A percentile compares a stretch with the other conserved stretches of the same genome.
These are phyloP conservation scores for Gorsachius goisagi DNA, from an alignment of 2,113 vertebrate species.

Conservation along the genomic window DNA sequence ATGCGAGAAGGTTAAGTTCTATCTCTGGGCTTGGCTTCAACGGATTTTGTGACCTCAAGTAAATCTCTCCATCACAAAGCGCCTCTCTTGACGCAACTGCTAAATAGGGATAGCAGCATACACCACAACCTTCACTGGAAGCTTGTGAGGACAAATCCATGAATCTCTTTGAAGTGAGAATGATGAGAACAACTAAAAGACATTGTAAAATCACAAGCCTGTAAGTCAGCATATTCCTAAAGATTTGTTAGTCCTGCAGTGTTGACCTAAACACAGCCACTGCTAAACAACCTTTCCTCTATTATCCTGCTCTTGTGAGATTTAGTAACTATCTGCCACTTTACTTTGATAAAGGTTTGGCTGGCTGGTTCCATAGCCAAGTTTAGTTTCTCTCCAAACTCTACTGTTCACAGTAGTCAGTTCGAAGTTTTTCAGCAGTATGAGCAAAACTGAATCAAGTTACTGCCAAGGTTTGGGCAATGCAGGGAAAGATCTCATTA, in stretches of 20 bases:
- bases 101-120: not conserved
- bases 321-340: not conserved
- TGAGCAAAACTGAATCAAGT: not conserved
- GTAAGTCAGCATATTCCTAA: not conserved
- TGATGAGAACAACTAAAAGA: not conserved
- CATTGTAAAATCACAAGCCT: not conserved
- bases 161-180: not conserved
- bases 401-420: not conserved
- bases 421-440: not conserved
- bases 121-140: not conserved
- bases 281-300: not conserved
- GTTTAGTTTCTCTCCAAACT: not conserved
- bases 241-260: not conserved
- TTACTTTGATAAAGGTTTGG: not conserved
- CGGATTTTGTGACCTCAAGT: not conserved
- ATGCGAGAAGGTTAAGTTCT: not conserved
- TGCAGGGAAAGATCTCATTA: not conserved
- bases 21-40: not conserved
- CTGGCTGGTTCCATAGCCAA: not conserved
- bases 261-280: not conserved
- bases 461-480: not conserved
- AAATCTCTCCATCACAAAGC: not conserved
- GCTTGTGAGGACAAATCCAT: not conserved
- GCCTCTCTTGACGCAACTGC: not conserved
- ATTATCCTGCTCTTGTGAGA: not conserved